Base-by-base conservation (phyloP, 2,113 vertebrate species). In the Oplegnathus fasciatus region DNA sequence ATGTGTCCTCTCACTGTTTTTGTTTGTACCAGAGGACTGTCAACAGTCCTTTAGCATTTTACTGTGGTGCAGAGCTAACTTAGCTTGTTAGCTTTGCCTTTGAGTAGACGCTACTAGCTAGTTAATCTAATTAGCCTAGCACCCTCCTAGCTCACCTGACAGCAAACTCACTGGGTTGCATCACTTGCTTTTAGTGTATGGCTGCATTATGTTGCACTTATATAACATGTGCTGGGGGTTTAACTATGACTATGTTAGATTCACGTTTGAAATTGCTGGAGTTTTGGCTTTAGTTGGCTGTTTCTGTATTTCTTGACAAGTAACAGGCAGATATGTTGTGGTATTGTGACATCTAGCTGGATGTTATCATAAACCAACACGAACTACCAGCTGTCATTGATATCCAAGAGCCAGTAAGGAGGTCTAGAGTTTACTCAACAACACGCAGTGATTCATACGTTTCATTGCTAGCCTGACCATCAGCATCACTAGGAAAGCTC, bases 101-200 rank as follows among this genome's bases (percentile, higher is more conserved):
- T 20, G 26, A 65, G 30, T 37, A 50, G 40, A 67, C 46, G 58
- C 65, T 68, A 10, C 28, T 74, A 7, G 50, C 28, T 5, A 70
- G 57, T 20, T 64, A 18, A 78, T 80, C 40, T 73, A 57, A 60
- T 68, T 89, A 88, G 54, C 67, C 24, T 13, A 66, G 28, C 66
- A 20, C 15, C 54, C 69, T 55, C 17, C 37, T 58, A n/a, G 34
- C 70, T 76, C 37, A 76, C 4, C 40, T 80, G 76, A 64, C 65
- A 70, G 54, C 4, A 26, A 14, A 10, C 5, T 14, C 2, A 14
- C 13, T 20, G 42, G 3, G 37, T 68, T 74, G 17, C 26, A 4
- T 58, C 28, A 52, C 5, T 24, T n/a, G 13, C 3, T n/a, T 48
- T 26, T 71, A 30, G n/a, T 61, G 22, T 58, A 14, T 78, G 20